These are phyloP conservation scores for Papio anubis DNA, from an alignment of 2,113 vertebrate species.

Conservation along the genomic window DNA sequence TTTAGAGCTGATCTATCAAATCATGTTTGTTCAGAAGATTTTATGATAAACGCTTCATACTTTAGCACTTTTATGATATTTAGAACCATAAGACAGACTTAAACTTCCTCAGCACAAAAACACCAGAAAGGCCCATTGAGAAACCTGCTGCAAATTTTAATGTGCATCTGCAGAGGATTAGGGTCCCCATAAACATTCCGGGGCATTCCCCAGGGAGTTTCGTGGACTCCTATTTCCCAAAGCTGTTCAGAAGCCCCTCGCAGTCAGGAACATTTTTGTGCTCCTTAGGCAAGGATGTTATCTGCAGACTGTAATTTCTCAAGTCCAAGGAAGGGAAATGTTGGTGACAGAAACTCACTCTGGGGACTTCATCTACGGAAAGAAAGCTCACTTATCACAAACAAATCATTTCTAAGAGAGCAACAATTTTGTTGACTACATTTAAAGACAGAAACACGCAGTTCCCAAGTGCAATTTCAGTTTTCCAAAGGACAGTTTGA, in stretches of 20 bases:
- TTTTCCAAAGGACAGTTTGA: slow-evolving; percentile 50
- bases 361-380: neutral
- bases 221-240: neutral
- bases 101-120: neutral
- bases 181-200: neutral
- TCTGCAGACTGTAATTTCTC: slow-evolving; percentile 6
- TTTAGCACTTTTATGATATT: neutral
- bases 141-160: neutral
- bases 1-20: neutral
- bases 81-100: neutral
- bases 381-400: slow-evolving; percentile 59
- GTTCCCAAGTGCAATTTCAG: slow-evolving; percentile 53
- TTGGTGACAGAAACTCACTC: slow-evolving; percentile 31
- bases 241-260: neutral
- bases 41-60: neutral
- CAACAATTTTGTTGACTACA: slow-evolving; percentile 46
- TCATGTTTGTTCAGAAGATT: neutral
- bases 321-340: slow-evolving; percentile 28
- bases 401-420: slow-evolving; percentile 54
- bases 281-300: neutral
- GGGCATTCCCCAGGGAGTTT: neutral
- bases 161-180: neutral
- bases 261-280: neutral
- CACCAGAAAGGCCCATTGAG: neutral
- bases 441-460: slow-evolving; percentile 44